Evolutionary conservation across 2,888 invertebrate species (phyloP).

Genomic region (Ichneumoninae sp.): DNA sequence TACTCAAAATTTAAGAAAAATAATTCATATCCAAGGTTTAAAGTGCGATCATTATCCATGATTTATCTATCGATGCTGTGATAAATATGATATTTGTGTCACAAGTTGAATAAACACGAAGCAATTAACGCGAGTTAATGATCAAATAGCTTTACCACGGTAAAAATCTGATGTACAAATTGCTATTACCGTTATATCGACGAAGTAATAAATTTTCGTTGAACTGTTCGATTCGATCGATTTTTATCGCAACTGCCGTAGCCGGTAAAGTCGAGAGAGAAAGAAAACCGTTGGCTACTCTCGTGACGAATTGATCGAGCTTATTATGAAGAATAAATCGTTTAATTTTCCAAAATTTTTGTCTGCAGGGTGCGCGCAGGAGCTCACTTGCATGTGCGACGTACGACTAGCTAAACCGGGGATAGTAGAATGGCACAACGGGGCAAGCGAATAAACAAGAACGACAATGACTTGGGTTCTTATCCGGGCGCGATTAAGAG

Average conservation of each 20-base stretch:
- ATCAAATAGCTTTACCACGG: not conserved
- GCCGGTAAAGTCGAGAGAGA: not conserved
- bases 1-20: not conserved
- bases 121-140: not conserved
- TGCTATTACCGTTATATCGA: no score
- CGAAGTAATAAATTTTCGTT: no score
- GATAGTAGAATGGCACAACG: constrained; percentile 89
- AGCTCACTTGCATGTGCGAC: constrained; percentile 82
- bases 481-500: constrained; percentile 87
- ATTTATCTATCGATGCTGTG: not conserved
- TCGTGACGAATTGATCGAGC: not conserved
- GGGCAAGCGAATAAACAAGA: constrained; percentile 90
- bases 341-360: constrained; percentile 12
- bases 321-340: not conserved
- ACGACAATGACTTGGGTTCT: constrained; percentile 88
- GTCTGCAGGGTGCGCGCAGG: constrained; percentile 79
- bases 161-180: not conserved
- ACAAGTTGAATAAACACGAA: not conserved
- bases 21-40: not conserved
- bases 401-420: constrained; percentile 82
- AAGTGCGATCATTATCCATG: not conserved
- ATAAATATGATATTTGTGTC: not conserved
- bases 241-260: not conserved
- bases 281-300: not conserved
- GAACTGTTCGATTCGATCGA: not conserved